Evolutionary conservation across 2,113 vertebrate species (phyloP).

Genomic region (Naja naja): DNA sequence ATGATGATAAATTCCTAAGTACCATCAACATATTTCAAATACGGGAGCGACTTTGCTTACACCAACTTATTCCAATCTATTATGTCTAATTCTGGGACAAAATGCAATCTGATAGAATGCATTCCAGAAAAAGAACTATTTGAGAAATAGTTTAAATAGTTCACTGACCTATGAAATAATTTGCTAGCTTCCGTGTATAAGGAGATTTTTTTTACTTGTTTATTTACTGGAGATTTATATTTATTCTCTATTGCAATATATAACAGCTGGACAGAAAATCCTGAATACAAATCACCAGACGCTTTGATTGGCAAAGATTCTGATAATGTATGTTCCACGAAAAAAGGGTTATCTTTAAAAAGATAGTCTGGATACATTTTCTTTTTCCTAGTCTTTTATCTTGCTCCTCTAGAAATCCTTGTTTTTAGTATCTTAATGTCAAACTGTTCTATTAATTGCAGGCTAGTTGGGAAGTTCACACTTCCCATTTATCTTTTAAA

Average conservation of each 20-base stretch:
- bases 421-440: not conserved
- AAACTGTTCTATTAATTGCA: not conserved
- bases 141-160: not conserved
- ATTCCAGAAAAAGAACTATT: not conserved
- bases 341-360: not conserved
- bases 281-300: not conserved
- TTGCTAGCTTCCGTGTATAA: not conserved
- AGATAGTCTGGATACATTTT: not conserved
- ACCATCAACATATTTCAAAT: not conserved
- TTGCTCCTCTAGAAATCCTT: constrained; percentile 1
- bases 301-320: not conserved
- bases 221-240: not conserved
- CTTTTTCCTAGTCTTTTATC: not conserved
- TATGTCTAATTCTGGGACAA: not conserved
- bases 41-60: not conserved
- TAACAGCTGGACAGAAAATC: not conserved
- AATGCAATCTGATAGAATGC: not conserved
- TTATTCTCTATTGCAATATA: not conserved
- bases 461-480: constrained; percentile 4
- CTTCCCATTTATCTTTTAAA: not conserved
- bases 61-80: not conserved
- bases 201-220: not conserved
- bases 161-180: not conserved
- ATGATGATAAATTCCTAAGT: not conserved
- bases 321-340: not conserved